Base-by-base conservation (phyloP, 2,888 invertebrate genomes). In the Drosophila rubida region DNA sequence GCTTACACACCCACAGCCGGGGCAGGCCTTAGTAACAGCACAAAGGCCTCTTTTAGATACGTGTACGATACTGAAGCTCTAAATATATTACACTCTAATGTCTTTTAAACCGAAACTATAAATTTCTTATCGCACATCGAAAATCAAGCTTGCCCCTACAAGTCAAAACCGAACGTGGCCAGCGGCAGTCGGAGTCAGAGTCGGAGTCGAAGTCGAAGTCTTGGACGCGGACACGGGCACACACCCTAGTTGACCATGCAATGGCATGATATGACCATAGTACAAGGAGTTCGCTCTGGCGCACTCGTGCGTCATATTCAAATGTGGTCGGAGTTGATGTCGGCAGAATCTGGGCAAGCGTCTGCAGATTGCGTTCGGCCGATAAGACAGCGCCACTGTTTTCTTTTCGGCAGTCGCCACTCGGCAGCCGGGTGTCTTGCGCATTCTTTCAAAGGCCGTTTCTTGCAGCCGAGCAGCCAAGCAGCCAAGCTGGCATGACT, bases 51-150 rank as follows among this genome's bases (percentile, higher is more conserved):
- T 73, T 69, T 39, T n/a, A 69, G 69, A 77, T 80, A 84, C 79
- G 62, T 66, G 30, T 77, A 46, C 57, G 49, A 35, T 75, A 62
- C 32, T 46, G 81, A 66, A 68, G 71, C 78, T 87, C 71, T 59
- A 88, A 88, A 82, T 82, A 82, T 82, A 82, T 82, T 82, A 88
- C 89, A 80, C 87, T 82, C 82, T 87, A 82, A 82, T 88, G 89
- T 87, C 89, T 82, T 82, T 82, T 81, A 82, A 87, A 84, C 87
- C 86, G 82, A 88, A 82, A 82, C 82, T 82, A 82, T 82, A 82
- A 82, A 82, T 82, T 82, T 87, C 89, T 82, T 82, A 82, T 82
- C 82, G 87, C 75, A 75, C 78, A 82, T 88, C 82, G 87, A 82
- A 82, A 67, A 82, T 82, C 82, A 87, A 81, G 86, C 81, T 82